phyloP scores from a whole-genome alignment of 1,140 invertebrate genomes.

The Maniola jurtina region DNA sequence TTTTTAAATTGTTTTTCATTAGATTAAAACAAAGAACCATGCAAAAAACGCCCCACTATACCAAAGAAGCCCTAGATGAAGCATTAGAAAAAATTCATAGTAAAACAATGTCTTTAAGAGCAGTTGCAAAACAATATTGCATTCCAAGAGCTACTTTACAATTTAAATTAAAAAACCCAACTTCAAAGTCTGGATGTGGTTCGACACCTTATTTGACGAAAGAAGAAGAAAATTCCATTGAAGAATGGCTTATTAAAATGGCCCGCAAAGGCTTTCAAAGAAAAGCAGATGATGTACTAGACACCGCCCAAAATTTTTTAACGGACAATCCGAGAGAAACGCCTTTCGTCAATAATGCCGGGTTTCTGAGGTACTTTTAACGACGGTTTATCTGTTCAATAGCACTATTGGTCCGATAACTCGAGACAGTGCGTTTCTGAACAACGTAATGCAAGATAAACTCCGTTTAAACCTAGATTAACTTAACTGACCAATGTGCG shows the following conservation, averaged over 20 bases:
- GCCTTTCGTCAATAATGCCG: slow-evolving; percentile 21
- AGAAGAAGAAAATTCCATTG: slow-evolving; percentile 8
- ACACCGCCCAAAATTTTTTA: slow-evolving; percentile 11
- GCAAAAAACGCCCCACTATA: too few species aligned
- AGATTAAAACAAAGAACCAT: too few species aligned
- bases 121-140: slow-evolving; percentile 11
- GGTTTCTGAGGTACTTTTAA: slow-evolving; percentile 29
- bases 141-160: slow-evolving; percentile 8
- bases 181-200: neutral
- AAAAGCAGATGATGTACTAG: slow-evolving; percentile 7
- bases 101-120: neutral
- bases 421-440: slow-evolving; percentile 14
- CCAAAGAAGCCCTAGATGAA: too few species aligned
- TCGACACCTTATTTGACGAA: slow-evolving; percentile 10
- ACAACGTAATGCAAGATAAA: too few species aligned
- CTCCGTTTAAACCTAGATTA: too few species aligned
- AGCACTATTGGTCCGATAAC: slow-evolving; percentile 23
- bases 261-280: slow-evolving; percentile 2
- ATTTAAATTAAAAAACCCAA: slow-evolving; percentile 19
- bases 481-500: too few species aligned
- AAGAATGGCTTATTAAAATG: slow-evolving; percentile 5
- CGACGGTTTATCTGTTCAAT: too few species aligned
- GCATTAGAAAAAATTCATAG: too few species aligned
- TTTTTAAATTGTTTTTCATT: too few species aligned
- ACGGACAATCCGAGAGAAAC: slow-evolving; percentile 6